Base-by-base conservation (phyloP, 2,888 invertebrate species). In the Athrips mouffetella region DNA sequence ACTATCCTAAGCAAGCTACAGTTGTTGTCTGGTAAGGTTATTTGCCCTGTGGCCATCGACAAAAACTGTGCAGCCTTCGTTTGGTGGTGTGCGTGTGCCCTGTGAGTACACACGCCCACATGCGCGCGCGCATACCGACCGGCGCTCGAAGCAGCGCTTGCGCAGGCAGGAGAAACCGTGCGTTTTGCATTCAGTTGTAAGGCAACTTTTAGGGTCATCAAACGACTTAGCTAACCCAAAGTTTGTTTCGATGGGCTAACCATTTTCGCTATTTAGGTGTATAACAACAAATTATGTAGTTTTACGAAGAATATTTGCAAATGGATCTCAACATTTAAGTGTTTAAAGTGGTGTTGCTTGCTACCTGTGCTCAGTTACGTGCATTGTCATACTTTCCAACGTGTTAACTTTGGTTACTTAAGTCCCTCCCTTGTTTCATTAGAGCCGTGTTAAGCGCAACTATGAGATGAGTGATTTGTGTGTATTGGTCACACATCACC, bases 21-120 rank as follows among this genome's bases (percentile, higher is more conserved):
- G 70, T 60, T 30, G 66, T 68, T 53, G 53, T 29, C 60, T 50
- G 55, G 57, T 76, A 62, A 75, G 73, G 80, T 79, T 84, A 85
- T 79, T 83, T 88, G 87, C 87, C 87, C 87, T 73, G 84, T 86
- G 87, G 87, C 86, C 86, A 88, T 87, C 80, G 78, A 88, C 86
- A 88, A 88, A 88, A 88, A 88, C 84, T 84, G 79, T 84, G 84
- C 85, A 83, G 80, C 78, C 76, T 79, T 65, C 60, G 42, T 50
- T 31, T 40, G 29, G 30, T 10, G 53, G 69, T 70, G 73, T 76
- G 83, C 63, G 73, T 59, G 42, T 29, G 25, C 16, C 55, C 51
- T 66, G 53, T 58, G 48, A 29, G 60, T 52, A 57, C 50, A 21
- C 66, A 61, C 76, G 54, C 82, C 76, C 73, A 79, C 70, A 65